A percentile compares a stretch with the other conserved stretches of the same genome.
These are phyloP conservation scores for Ficedula albicollis DNA, from an alignment of 2,797 vertebrate species.

Conservation along the genomic window DNA sequence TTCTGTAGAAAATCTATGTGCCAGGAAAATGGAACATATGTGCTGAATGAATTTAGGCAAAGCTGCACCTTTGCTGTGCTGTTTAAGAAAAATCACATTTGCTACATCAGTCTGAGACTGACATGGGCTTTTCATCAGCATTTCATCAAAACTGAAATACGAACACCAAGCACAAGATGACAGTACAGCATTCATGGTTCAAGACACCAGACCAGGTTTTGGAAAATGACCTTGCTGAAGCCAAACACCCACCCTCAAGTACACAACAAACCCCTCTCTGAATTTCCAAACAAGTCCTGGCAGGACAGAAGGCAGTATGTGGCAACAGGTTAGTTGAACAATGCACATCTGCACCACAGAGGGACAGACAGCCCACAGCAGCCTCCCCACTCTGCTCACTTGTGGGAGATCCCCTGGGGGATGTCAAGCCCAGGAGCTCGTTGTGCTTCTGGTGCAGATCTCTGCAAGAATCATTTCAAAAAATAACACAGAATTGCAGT, in stretches of 20 bases:
- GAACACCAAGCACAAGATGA: neutral
- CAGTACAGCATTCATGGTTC: neutral
- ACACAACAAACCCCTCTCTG: rapidly evolving
- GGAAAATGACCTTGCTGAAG: neutral
- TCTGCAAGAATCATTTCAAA: neutral
- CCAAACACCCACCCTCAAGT: neutral
- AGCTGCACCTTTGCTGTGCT: neutral
- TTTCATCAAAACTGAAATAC: neutral
- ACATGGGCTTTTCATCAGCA: neutral
- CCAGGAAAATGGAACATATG: neutral
- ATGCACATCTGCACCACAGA: rapidly evolving
- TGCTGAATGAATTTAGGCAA: slow-evolving; percentile 8
- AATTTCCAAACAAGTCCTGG: neutral
- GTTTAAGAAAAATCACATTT: neutral
- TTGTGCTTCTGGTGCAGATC: neutral
- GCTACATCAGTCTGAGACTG: neutral
- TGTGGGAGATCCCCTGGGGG: neutral
- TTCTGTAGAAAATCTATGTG: neutral
- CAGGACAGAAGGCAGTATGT: neutral
- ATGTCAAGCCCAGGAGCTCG: neutral
- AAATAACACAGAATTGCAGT: neutral
- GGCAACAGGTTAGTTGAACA: neutral
- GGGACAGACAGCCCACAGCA: neutral
- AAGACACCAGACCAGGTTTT: neutral
- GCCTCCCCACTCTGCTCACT: neutral